Conservation (phyloP, 2,888 invertebrate species). For the Tenthredo notha region DNA sequence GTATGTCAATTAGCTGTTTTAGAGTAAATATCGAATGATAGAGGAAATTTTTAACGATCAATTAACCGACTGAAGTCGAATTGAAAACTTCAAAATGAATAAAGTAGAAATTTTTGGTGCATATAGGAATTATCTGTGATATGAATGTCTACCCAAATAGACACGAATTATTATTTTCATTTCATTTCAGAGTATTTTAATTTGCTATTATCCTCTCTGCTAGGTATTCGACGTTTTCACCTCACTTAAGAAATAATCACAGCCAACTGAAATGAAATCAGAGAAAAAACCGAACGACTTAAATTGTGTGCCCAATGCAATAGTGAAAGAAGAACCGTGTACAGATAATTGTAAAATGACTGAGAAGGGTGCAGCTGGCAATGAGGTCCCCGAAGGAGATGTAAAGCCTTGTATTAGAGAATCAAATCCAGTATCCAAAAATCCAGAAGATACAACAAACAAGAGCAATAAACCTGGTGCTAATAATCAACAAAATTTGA, state of each 20-base stretch:
- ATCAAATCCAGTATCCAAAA: conserved; percentile 68
- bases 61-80: conserved; percentile 9
- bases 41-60: not conserved
- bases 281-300: conserved; percentile 76
- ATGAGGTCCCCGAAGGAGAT: conserved; percentile 72
- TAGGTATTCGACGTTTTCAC: not conserved
- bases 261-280: conserved; percentile 73
- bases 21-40: not conserved
- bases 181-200: not conserved
- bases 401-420: conserved; percentile 72
- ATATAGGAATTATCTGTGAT: not conserved
- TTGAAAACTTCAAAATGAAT: not conserved
- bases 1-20: not conserved
- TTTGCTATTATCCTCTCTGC: not conserved
- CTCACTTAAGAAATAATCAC: not conserved
- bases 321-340: conserved; percentile 76
- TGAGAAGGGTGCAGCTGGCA: conserved; percentile 68
- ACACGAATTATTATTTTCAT: not conserved
- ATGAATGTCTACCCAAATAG: not conserved
- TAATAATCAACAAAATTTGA: conserved; percentile 67
- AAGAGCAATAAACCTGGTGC: conserved; percentile 70
- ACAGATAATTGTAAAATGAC: conserved; percentile 70
- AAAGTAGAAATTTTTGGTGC: not conserved
- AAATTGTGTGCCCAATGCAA: conserved; percentile 72
- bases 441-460: conserved; percentile 68